Base-by-base conservation (phyloP, 1,140 invertebrate genomes). In the Drosophila santomea region DNA sequence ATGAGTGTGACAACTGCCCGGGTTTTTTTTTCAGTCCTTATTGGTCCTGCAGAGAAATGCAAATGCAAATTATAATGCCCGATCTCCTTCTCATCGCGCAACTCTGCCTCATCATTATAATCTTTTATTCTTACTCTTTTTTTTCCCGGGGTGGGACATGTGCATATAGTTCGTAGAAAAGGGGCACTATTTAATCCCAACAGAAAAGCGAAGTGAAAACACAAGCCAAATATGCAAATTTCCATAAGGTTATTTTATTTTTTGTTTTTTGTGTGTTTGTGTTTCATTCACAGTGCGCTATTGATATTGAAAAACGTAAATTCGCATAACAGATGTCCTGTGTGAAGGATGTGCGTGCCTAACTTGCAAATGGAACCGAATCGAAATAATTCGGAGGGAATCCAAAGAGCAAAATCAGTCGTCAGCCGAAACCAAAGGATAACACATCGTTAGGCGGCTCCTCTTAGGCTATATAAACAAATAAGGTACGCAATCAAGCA, bases 31-130 rank as follows among this genome's bases (percentile, higher is more conserved):
- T 8, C 1, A 17, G 8, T 32, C 7, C 11, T 3, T 32, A 6
- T 15, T 45, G 38, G 39, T 54, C 57, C 67, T 67, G 15, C 58
- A 41, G 61, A 57, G 64, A 78, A 74, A 83, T 83, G 75, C 61
- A 78, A 83, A 83, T 83, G 75, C 61, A 78, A 83, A 83, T 83
- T 83, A 79, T 83, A 71, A 78, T 81, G 51, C 83, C 82, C 39
- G 81, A 54, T 80, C 66, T 76, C 54, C 62, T 72, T 43, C 71
- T 71, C 80, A 57, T 66, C 51, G n/a, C 51, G 17, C 68, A 15
- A 32, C 57, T 50, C 64, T 47, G 41, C 51, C 67, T 45, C 68
- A 77, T 77, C 68, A 82, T 88, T 78, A 88, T 83, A 88, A 88
- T 86, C 79, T 78, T 79, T 69, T 66, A 68, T 88, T 75, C 64